These are phyloP conservation scores for Perdita meconis DNA, from an alignment of 2,888 invertebrate genomes.

Conservation along the genomic window DNA sequence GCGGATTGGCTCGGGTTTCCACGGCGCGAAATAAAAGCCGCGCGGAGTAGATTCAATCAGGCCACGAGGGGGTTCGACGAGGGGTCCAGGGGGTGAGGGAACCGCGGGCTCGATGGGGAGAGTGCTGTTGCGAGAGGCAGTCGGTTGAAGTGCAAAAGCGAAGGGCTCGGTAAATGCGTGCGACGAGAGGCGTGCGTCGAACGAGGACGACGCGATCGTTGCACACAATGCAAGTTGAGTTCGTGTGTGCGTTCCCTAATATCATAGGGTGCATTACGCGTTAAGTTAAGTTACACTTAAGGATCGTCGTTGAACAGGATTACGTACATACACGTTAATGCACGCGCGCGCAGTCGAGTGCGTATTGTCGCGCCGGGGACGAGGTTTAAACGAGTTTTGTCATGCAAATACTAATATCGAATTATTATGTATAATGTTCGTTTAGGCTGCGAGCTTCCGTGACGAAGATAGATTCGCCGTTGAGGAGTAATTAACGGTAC, in stretches of 20 bases:
- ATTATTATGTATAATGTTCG: not conserved
- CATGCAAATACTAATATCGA: constrained; percentile 34
- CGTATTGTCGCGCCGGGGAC: constrained; percentile 21
- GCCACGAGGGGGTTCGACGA: constrained; percentile 60
- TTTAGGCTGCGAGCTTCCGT: not conserved
- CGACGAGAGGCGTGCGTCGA: constrained; percentile 3
- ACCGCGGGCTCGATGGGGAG: constrained; percentile 51
- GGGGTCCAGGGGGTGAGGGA: constrained; percentile 49
- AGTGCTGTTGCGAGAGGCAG: constrained; percentile 57
- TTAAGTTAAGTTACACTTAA: constrained; percentile 64
- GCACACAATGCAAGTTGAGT: not conserved
- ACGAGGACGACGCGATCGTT: constrained; percentile 15
- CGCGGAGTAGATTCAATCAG: constrained; percentile 66
- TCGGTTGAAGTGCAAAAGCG: constrained; percentile 60
- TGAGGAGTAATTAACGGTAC: not conserved
- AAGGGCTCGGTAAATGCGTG: constrained; percentile 52
- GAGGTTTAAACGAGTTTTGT: constrained; percentile 46
- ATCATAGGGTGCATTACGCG: constrained; percentile 61
- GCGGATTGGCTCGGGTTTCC: constrained; percentile 65
- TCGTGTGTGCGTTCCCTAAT: constrained; percentile 40
- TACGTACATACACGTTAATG: constrained; percentile 57
- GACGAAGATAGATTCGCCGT: not conserved
- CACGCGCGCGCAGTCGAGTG: constrained; percentile 37
- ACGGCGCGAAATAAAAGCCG: constrained; percentile 66
- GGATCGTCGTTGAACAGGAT: constrained; percentile 56